Conservation (phyloP, 2,113 vertebrate genomes). For the Tamias sibiricus region DNA sequence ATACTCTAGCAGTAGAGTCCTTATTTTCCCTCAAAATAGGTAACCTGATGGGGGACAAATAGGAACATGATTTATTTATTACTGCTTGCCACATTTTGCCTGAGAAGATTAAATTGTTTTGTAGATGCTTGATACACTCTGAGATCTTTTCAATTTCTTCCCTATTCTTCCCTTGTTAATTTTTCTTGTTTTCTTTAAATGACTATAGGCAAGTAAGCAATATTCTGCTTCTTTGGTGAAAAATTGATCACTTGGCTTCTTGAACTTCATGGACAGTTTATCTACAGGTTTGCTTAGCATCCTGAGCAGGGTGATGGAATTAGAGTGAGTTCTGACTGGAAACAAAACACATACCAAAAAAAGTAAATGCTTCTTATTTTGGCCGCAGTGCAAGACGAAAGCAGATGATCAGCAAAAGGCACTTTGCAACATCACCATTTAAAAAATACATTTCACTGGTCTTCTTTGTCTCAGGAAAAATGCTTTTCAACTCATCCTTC, state of each 20-base stretch:
- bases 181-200: conserved; percentile 75
- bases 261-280: conserved; percentile 59
- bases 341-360: conserved; percentile 4
- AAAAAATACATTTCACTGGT: conserved; percentile 34
- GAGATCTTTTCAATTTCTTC: conserved; percentile 66
- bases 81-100: conserved; percentile 43
- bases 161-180: conserved; percentile 60
- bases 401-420: conserved; percentile 51
- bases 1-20: neutral
- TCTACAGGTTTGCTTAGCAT: conserved; percentile 71
- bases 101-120: conserved; percentile 73
- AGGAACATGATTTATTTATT: conserved; percentile 66
- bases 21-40: conserved; percentile 57
- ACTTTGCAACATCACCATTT: conserved; percentile 43
- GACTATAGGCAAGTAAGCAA: conserved; percentile 65
- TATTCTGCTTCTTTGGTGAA: conserved; percentile 67
- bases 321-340: conserved; percentile 72
- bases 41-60: conserved; percentile 49
- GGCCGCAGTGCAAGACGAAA: conserved; percentile 62
- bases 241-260: conserved; percentile 73
- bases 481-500: neutral
- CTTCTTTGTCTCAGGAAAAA: conserved; percentile 13
- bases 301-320: conserved; percentile 40
- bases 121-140: conserved; percentile 62
- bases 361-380: conserved; percentile 63